Evolutionary conservation across 2,113 vertebrate genomes (phyloP).

Genomic region (Rhynchopsitta pachyrhyncha): DNA sequence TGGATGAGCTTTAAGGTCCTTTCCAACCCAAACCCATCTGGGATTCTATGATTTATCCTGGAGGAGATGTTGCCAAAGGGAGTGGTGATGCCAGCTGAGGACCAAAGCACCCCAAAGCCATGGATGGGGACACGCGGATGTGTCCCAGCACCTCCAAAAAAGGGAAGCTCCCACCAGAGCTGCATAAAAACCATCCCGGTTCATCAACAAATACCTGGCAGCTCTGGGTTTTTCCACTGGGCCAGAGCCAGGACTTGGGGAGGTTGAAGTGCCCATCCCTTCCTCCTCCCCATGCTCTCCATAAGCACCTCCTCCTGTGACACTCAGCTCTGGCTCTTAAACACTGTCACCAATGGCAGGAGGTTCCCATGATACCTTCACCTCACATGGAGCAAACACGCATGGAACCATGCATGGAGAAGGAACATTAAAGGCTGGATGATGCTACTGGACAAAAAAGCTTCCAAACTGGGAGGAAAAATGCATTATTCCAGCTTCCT

Average conservation of each 20-base stretch:
- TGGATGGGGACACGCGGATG: accelerated
- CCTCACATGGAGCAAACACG: accelerated
- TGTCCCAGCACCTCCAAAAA: not conserved
- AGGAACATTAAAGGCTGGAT: not conserved
- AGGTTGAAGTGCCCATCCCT: accelerated
- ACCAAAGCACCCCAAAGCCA: not conserved
- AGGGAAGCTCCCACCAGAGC: not conserved
- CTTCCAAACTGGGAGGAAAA: accelerated
- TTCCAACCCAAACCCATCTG: not conserved
- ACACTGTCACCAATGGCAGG: accelerated
- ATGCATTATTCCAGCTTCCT: not conserved
- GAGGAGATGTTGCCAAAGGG: not conserved
- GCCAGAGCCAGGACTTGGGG: not conserved
- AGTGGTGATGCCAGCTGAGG: accelerated
- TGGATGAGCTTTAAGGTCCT: not conserved
- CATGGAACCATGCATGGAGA: accelerated
- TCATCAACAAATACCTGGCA: slow-evolving; percentile 3
- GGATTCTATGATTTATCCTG: not conserved
- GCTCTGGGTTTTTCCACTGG: not conserved
- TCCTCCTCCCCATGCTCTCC: not conserved
- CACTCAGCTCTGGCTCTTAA: not conserved
- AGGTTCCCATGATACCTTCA: not conserved
- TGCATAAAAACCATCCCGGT: not conserved
- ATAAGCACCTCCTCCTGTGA: accelerated
- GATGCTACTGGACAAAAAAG: not conserved